Conservation (phyloP, 2,888 invertebrate genomes). For the Lasioglossum morio region DNA sequence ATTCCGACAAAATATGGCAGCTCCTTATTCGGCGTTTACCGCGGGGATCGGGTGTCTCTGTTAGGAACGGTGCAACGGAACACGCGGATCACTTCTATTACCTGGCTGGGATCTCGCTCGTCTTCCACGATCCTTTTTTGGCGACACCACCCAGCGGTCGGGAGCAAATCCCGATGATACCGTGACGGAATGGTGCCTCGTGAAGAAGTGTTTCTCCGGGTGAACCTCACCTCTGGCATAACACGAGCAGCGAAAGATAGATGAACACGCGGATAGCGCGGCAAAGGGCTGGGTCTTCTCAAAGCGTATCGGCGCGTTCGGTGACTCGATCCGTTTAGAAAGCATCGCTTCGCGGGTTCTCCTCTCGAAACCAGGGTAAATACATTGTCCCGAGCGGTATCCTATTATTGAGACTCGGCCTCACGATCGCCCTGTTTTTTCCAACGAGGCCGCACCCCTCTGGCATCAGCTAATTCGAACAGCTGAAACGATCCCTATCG, state of each 20-base stretch:
- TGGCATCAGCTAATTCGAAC: constrained; percentile 56
- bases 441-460: constrained; percentile 56
- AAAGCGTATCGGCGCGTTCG: constrained; percentile 62
- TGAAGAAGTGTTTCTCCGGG: constrained; percentile 46
- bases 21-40: constrained; percentile 45
- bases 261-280: constrained; percentile 72
- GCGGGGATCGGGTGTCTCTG: constrained; percentile 39
- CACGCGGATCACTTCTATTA: constrained; percentile 42
- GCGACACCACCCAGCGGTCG: constrained; percentile 41
- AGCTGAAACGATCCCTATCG: constrained; percentile 56
- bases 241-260: constrained; percentile 75
- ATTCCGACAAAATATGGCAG: constrained; percentile 25
- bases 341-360: constrained; percentile 51
- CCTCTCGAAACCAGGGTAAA: constrained; percentile 39
- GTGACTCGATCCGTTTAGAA: constrained; percentile 71
- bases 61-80: constrained; percentile 5
- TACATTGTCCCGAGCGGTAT: constrained; percentile 64
- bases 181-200: constrained; percentile 39
- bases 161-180: constrained; percentile 18
- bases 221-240: constrained; percentile 77
- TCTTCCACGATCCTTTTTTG: constrained; percentile 58
- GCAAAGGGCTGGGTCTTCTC: constrained; percentile 73
- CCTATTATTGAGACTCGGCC: constrained; percentile 65
- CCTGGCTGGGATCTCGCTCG: constrained; percentile 7
- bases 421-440: constrained; percentile 68